phyloP scores from a whole-genome alignment of 2,888 invertebrate species.

The Plebejus anna region DNA sequence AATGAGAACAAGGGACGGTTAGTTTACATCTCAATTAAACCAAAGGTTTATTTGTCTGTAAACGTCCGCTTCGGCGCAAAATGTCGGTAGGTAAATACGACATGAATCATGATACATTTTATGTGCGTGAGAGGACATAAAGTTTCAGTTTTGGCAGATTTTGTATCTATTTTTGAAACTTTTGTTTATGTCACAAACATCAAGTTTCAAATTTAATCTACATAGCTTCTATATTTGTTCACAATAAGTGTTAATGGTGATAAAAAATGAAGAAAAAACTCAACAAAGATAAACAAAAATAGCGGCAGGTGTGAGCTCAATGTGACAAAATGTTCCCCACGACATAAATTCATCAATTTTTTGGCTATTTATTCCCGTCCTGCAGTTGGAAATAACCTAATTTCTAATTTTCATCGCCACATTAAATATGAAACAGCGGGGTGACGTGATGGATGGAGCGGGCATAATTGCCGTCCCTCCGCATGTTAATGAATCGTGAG shows the following conservation, averaged over 20 bases:
- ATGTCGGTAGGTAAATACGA: slow-evolving; percentile 20
- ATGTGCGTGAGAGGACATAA: not conserved
- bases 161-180: not conserved
- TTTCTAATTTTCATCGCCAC: slow-evolving; percentile 41
- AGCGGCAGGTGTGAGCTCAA: not conserved
- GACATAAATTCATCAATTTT: slow-evolving; percentile 14
- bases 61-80: not conserved
- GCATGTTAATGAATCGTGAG: slow-evolving; percentile 73
- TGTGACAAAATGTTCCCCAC: slow-evolving; percentile 22
- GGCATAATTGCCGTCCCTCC: slow-evolving; percentile 70
- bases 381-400: slow-evolving; percentile 31
- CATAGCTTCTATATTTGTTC: too few relatives aligned
- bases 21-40: slow-evolving; percentile 27
- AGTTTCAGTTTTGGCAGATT: not conserved
- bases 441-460: slow-evolving; percentile 68
- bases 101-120: not conserved
- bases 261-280: too few relatives aligned
- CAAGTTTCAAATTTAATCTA: too few relatives aligned
- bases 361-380: slow-evolving; percentile 27
- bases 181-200: too few relatives aligned
- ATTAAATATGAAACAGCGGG: slow-evolving; percentile 64
- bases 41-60: slow-evolving; percentile 25
- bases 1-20: slow-evolving; percentile 27
- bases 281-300: not conserved
- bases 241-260: too few relatives aligned